Conservation (phyloP, 2,797 vertebrate genomes). For the Malacoctenus gilli region DNA sequence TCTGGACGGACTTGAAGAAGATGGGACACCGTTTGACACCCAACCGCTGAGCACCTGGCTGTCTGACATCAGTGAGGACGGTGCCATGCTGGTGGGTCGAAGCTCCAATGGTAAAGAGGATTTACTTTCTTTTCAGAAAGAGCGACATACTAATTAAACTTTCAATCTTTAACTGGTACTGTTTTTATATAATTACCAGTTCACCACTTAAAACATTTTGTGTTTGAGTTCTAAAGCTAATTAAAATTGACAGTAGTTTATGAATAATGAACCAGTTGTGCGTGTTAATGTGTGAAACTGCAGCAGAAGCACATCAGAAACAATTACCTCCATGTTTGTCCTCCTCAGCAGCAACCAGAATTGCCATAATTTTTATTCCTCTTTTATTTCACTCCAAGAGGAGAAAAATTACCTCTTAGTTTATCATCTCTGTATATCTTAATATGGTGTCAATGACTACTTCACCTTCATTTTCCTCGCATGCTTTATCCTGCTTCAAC, state of each 20-base stretch:
- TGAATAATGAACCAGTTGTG: neutral
- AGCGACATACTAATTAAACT: no score
- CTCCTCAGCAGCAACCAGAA: neutral
- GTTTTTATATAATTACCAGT: no score
- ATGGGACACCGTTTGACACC: constrained; percentile 86
- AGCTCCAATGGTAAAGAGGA: constrained; percentile 82
- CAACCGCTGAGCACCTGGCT: constrained; percentile 78
- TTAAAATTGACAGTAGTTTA: no score
- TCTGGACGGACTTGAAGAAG: constrained; percentile 89
- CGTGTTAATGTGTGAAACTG: constrained; percentile 4
- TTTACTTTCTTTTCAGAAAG: neutral
- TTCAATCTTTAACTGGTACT: no score
- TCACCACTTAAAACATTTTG: no score
- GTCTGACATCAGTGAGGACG: constrained; percentile 71
- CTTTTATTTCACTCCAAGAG: neutral
- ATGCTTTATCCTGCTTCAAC: constrained; percentile 62
- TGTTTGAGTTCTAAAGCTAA: no score
- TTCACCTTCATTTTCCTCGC: constrained; percentile 56
- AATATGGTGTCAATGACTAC: constrained; percentile 64
- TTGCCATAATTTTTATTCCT: neutral
- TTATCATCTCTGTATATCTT: constrained; percentile 55
- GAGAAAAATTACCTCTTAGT: constrained; percentile 42
- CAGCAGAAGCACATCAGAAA: neutral
- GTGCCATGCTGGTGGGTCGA: constrained; percentile 83
- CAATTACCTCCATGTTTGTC: neutral